Base-by-base conservation (phyloP, 2,797 vertebrate species). In the Calcarius lapponicus region DNA sequence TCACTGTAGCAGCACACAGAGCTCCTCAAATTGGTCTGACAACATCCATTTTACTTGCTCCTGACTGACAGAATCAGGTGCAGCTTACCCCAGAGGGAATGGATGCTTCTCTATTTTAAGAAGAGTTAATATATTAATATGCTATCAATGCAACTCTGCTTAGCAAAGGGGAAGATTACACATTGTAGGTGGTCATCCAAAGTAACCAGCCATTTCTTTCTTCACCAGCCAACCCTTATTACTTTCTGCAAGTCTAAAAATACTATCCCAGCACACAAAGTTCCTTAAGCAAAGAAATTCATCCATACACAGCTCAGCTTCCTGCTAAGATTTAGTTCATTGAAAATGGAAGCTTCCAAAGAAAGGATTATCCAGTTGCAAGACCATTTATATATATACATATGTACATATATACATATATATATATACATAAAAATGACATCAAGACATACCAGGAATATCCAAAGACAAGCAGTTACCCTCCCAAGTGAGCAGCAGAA, bases 41-140 rank as follows among this genome's bases (percentile, higher is more conserved):
- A 88, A 81, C 47, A 75, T 45, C 62, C 80, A 80, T 79, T 94
- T 92, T 36, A 62, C 53, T 96, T 48, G n/a, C 43, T 86, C 14
- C 80, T 96, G 94, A 97, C 88, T 93, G 96, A 95, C 93, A 94
- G 92, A 85, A 95, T 90, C 95, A 96, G 93, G 80, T 97, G 96
- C 83, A 88, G 71, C 86, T 93, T 25, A 65, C 32, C 90, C 73
- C 86, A 93, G 86, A 86, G 71, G 86, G 56, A 93, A 84, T 25
- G 58, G 62, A 94, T 84, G 58, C 78, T 58, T 86, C 83, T 86
- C 94, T 96, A 73, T 95, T 97, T 95, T 90, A 93, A 91, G 92
- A 7, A 67, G n/a, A 91, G 86, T 93, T 93, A 79, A 88, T 80
- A 51, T 34, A 90, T 92, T 90, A 92, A 92, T 53, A 86, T 73